A percentile compares a stretch with the other conserved stretches of the same genome.
Evolutionary conservation across 1,140 invertebrate species (phyloP).

Genomic region (Kradibia gibbosae): DNA sequence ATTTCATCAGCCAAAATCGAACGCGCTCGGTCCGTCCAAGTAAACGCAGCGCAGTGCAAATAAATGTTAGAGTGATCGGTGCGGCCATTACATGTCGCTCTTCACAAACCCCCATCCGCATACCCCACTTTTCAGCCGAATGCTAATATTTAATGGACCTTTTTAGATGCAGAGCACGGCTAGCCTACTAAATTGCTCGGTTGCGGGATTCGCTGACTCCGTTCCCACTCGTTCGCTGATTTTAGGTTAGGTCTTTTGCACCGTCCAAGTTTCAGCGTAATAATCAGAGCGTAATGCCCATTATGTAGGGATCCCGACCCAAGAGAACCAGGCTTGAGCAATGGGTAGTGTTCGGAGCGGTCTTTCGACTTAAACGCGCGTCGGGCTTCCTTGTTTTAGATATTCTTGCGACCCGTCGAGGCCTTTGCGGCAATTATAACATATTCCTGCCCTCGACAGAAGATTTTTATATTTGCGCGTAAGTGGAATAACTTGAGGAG

Average conservation of each 20-base stretch:
- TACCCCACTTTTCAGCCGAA: constrained; percentile 17
- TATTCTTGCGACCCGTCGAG: too few relatives aligned
- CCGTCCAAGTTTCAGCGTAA: neutral
- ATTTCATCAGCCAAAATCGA: neutral
- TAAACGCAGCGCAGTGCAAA: neutral
- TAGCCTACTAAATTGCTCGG: constrained; percentile 1
- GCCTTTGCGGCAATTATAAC: too few relatives aligned
- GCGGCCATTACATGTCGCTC: neutral
- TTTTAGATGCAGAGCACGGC: constrained; percentile 1
- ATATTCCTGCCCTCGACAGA: too few relatives aligned
- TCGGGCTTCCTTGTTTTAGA: too few relatives aligned
- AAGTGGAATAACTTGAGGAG: neutral
- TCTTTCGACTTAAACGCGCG: too few relatives aligned
- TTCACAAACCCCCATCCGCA: neutral
- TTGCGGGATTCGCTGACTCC: neutral
- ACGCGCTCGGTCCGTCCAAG: neutral
- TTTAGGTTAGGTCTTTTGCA: constrained; percentile 16
- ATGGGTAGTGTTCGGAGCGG: neutral
- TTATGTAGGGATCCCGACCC: neutral
- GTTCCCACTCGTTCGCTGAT: constrained; percentile 1
- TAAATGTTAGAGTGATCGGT: neutral
- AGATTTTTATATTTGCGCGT: neutral
- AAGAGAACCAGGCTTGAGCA: neutral
- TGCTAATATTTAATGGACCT: constrained; percentile 33
- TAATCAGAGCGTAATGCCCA: neutral